phyloP scores from a whole-genome alignment of 2,797 vertebrate genomes.

The Hemitrygon akajei region DNA sequence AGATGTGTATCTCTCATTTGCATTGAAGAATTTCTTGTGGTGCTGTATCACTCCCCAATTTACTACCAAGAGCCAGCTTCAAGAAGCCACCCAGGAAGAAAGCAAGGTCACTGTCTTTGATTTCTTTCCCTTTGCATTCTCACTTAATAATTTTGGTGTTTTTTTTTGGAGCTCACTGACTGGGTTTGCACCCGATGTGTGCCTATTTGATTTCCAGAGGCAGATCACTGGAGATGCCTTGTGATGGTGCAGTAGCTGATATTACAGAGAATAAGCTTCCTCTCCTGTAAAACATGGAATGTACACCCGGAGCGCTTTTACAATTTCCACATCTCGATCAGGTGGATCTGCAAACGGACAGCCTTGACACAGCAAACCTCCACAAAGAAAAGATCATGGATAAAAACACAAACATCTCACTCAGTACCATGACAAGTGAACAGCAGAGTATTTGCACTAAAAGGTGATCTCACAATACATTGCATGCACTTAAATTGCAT shows the following conservation, averaged over 20 bases:
- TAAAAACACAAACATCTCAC: not conserved
- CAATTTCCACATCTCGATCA: not conserved
- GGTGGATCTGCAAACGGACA: not conserved
- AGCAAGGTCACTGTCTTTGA: not conserved
- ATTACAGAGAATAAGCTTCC: not conserved
- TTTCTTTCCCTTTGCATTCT: not conserved
- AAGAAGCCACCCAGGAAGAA: not conserved
- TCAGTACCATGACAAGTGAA: not conserved
- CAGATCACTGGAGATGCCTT: not conserved
- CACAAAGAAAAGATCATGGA: not conserved
- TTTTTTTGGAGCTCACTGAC: not conserved
- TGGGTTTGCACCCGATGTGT: not conserved
- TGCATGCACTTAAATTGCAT: slow-evolving; percentile 31
- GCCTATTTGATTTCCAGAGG: not conserved
- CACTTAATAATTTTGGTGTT: not conserved
- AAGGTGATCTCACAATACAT: not conserved
- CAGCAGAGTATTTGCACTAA: not conserved
- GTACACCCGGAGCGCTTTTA: not conserved
- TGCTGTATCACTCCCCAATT: not conserved
- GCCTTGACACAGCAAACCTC: too few relatives aligned
- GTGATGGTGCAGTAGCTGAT: not conserved
- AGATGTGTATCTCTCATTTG: not conserved
- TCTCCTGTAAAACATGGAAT: not conserved
- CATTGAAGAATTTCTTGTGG: not conserved
- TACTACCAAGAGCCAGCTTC: not conserved